phyloP scores from a whole-genome alignment of 2,113 vertebrate species.

The Apodemus sylvaticus region DNA sequence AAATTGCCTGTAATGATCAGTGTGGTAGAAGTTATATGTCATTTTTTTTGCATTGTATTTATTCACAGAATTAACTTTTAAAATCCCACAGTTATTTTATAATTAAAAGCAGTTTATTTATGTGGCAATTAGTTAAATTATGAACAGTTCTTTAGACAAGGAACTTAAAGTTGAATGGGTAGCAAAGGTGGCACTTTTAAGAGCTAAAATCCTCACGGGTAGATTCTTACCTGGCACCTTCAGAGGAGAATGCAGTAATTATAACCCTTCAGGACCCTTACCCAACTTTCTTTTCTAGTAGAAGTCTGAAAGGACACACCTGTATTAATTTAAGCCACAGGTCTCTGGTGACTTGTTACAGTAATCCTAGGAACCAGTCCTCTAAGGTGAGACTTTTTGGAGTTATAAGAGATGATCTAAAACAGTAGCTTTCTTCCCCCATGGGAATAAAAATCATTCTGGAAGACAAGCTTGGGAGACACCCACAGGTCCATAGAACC shows the following conservation, averaged over 20 bases:
- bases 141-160: neutral
- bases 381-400: neutral
- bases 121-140: constrained; percentile 52
- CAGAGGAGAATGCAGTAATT: neutral
- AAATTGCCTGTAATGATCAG: neutral
- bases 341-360: neutral
- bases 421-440: neutral
- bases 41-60: constrained; percentile 25
- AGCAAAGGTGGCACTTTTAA: neutral
- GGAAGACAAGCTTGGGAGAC: neutral
- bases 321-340: neutral
- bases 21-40: constrained; percentile 24
- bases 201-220: neutral
- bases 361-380: neutral
- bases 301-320: neutral
- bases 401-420: neutral
- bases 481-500: neutral
- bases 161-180: neutral
- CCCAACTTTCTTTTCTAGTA: neutral
- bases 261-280: neutral
- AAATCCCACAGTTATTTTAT: constrained; percentile 24
- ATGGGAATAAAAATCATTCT: neutral
- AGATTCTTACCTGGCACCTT: neutral
- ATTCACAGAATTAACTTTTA: neutral
- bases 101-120: constrained; percentile 52